Percentiles rank a stretch among this genome's conserved stretches.
phyloP scores from a whole-genome alignment of 2,113 vertebrate species.

The Callaeas wilsoni region DNA sequence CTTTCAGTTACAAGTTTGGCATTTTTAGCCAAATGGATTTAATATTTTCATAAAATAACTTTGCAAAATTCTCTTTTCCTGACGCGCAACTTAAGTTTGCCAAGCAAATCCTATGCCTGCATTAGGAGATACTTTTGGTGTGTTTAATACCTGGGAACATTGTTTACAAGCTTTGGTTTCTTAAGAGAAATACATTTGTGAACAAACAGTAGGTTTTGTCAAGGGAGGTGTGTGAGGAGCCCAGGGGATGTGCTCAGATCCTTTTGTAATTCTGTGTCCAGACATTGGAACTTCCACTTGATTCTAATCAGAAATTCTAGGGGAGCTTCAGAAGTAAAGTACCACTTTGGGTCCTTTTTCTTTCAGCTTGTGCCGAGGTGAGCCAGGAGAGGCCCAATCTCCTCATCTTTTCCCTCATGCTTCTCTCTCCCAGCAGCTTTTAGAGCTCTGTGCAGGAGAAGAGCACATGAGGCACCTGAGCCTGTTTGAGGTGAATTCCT shows the following conservation, averaged over 20 bases:
- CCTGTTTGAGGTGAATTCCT: not conserved
- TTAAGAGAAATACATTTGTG: not conserved
- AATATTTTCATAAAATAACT: not conserved
- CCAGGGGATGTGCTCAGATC: not conserved
- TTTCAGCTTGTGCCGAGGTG: rapidly evolving
- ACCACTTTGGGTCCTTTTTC: not conserved
- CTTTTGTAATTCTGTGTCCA: not conserved
- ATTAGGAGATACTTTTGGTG: not conserved
- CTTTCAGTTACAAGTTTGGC: not conserved
- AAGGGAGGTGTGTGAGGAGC: not conserved
- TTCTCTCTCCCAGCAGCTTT: not conserved
- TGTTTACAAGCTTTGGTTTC: not conserved
- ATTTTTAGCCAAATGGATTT: not conserved
- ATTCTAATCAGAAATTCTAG: not conserved
- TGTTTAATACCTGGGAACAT: not conserved
- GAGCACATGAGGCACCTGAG: not conserved
- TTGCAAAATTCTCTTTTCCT: not conserved
- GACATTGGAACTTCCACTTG: not conserved
- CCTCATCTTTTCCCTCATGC: not conserved
- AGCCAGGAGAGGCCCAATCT: not conserved
- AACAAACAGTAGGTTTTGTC: not conserved
- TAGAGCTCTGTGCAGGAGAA: not conserved
- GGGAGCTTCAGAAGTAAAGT: not conserved
- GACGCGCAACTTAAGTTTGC: not conserved
- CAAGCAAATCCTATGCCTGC: not conserved